Evolutionary conservation across 2,113 vertebrate species (phyloP), one percentile per base, ranked within the genome.

Genomic region (Gymnorhina tibicen): DNA sequence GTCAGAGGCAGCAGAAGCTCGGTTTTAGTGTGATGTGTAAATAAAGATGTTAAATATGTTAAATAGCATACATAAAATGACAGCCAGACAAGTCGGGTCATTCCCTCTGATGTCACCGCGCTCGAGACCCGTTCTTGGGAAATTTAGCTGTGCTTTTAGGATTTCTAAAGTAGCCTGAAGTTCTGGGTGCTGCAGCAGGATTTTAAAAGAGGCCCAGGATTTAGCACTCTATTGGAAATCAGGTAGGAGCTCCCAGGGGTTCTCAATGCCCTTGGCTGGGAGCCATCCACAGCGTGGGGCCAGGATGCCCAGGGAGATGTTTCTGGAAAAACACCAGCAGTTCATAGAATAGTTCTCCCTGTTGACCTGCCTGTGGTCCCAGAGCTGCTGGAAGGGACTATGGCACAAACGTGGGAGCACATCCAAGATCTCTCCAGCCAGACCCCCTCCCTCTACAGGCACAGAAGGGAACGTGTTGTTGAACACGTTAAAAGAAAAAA

Each of bases 61-160:
- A 41, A 85, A 73, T 47, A 84, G n/a, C 8, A 6, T 5, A 9
- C 5, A 39, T 27, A 33, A 79, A 68, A 47, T 39, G 8, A 24
- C 16, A 63, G 27, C 33, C 56, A 79, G 32, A 21, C 16, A 46
- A 59, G 52, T 2, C 2, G 24, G 20, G 19, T 80, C 49, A 19
- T 22, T 47, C 28, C 13, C 15, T 76, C 21, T 0, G 0, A 13
- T 18, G 24, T 27, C 75, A 42, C 21, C 1, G 0, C 10, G 17
- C 21, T n/a, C 2, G 1, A 49, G 53, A 69, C 7, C 15, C 9
- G 58, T 62, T 62, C 15, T 47, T 55, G 23, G 30, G 55, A 68
- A 64, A 85, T 8, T 20, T 18, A 22, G 21, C 35, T 42, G 46
- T 32, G 41, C 21, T 67, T 27, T 74, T 53, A 33, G 17, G 18